A percentile compares a stretch with the other conserved stretches of the same genome.
Conservation (phyloP, 2,113 vertebrate species). For the Apodemus speciosus region DNA sequence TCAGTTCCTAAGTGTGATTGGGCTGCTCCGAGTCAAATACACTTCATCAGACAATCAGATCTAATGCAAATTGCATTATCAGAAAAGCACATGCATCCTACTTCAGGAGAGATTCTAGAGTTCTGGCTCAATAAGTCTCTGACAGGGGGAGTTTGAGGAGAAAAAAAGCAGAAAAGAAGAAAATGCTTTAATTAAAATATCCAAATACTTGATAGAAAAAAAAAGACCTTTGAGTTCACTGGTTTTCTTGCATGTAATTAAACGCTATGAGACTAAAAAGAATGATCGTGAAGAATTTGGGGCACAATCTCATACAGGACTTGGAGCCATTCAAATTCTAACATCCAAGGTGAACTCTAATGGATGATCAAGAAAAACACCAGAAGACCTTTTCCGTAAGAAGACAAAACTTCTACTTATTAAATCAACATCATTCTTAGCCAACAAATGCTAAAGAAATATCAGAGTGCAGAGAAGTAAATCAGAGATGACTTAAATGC, state of each 20-base stretch:
- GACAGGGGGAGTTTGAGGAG: neutral
- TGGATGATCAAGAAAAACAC: neutral
- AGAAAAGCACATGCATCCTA: neutral
- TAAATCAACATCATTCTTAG: neutral
- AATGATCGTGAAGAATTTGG: neutral
- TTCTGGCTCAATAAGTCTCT: neutral
- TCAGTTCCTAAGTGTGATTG: neutral
- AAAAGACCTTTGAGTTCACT: neutral
- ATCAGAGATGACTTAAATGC: neutral
- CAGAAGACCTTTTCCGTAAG: neutral
- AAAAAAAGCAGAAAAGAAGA: neutral
- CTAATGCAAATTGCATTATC: neutral
- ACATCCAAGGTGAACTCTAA: neutral
- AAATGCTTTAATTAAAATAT: neutral
- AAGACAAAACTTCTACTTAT: neutral
- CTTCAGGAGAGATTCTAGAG: neutral
- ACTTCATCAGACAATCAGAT: neutral
- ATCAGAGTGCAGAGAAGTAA: neutral
- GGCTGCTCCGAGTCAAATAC: neutral
- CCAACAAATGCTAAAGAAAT: neutral
- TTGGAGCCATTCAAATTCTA: neutral
- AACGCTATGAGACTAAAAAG: neutral
- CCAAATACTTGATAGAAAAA: neutral
- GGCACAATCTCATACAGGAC: neutral
- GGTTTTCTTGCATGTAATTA: neutral